Evolutionary conservation across 2,113 vertebrate genomes (phyloP).

Genomic region (Gracilinanus agilis): DNA sequence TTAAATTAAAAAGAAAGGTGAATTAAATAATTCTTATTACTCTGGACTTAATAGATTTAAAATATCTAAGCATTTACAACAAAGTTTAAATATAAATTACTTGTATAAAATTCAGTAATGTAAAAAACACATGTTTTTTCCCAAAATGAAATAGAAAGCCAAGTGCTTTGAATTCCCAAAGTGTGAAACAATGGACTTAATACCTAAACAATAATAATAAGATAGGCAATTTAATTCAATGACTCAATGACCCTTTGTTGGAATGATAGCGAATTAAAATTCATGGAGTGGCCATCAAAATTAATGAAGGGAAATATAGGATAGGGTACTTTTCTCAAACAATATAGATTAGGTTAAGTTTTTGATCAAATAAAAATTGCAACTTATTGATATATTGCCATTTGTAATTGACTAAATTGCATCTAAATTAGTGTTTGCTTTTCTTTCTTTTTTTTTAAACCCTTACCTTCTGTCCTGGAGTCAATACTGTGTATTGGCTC

Average conservation of each 20-base stretch:
- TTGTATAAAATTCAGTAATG: slow-evolving; percentile 14
- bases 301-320: neutral
- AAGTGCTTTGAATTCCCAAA: neutral
- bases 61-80: neutral
- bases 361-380: neutral
- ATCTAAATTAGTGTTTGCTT: neutral
- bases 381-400: neutral
- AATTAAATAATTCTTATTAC: slow-evolving; percentile 10
- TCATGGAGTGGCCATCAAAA: neutral
- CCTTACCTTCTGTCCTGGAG: no score
- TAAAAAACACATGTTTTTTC: neutral
- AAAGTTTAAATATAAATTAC: neutral
- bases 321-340: neutral
- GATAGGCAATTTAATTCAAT: neutral
- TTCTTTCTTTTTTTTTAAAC: no score
- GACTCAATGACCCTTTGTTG: neutral
- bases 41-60: neutral
- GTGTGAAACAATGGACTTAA: neutral
- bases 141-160: neutral
- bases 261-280: neutral
- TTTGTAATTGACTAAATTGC: neutral
- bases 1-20: neutral
- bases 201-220: neutral
- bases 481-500: no score
- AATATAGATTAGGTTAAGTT: neutral